Conservation (phyloP, 2,888 invertebrate species). For the Drosophila incognita region DNA sequence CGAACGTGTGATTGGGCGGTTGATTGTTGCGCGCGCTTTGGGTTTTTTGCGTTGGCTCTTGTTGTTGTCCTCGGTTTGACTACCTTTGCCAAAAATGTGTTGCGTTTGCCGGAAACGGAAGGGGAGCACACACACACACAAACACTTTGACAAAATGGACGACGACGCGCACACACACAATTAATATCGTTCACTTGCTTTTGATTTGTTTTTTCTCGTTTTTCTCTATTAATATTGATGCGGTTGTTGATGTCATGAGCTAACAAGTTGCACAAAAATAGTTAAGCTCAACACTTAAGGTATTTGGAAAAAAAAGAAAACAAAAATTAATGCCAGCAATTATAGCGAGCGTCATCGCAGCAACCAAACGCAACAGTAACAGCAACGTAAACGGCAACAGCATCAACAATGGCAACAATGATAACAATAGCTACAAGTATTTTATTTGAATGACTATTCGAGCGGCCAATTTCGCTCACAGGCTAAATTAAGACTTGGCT, state of each 20-base stretch:
- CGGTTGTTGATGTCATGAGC: conserved; percentile 36
- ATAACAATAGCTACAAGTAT: conserved; percentile 27
- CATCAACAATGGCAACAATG: conserved; percentile 12
- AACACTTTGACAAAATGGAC: conserved; percentile 38
- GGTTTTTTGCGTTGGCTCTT: conserved; percentile 12
- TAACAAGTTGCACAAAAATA: conserved; percentile 50
- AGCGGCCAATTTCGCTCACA: conserved; percentile 21
- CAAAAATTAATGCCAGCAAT: conserved; percentile 35
- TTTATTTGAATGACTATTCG: conserved; percentile 42
- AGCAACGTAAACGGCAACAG: conserved; percentile 10
- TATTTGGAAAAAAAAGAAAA: conserved; percentile 33
- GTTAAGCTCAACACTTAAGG: conserved; percentile 43
- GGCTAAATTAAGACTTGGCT: conserved; percentile 19
- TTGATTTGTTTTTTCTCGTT: conserved; percentile 11
- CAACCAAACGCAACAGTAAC: conserved; percentile 12
- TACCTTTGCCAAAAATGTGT: conserved; percentile 60
- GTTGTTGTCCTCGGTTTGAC: conserved; percentile 25
- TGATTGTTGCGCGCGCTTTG: conserved; percentile 68
- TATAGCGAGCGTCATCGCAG: conserved; percentile 2
- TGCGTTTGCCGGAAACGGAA: conserved; percentile 62
- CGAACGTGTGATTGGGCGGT: conserved; percentile 28
- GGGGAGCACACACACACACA: conserved; percentile 17
- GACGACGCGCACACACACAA: conserved; percentile 46
- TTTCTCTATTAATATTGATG: conserved; percentile 4
- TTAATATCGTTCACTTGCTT: conserved; percentile 26